Evolutionary conservation across 2,888 invertebrate species (phyloP).

Genomic region (Drosophila cognata): DNA sequence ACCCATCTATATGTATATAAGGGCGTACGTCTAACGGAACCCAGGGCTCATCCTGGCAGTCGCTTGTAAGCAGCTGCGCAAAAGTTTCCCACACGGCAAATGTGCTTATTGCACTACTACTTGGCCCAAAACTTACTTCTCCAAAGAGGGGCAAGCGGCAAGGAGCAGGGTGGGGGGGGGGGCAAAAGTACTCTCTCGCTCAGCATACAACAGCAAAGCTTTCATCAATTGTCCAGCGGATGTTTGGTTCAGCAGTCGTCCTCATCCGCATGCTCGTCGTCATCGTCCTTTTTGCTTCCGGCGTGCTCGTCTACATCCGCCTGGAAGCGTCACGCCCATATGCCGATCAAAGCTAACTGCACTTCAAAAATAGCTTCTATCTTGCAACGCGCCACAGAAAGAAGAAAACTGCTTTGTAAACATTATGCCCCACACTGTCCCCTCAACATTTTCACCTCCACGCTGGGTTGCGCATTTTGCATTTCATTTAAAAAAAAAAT

Average conservation of each 20-base stretch:
- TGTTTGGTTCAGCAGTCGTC: constrained; percentile 67
- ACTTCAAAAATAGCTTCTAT: constrained; percentile 74
- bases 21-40: constrained; percentile 22
- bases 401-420: constrained; percentile 65
- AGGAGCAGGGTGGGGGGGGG: not conserved
- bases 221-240: constrained; percentile 80
- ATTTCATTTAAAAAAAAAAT: constrained; percentile 72
- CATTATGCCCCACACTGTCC: constrained; percentile 39
- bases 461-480: constrained; percentile 58
- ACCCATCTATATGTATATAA: not conserved
- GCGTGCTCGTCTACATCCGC: constrained; percentile 60
- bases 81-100: constrained; percentile 78
- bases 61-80: constrained; percentile 68
- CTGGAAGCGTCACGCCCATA: constrained; percentile 32
- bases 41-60: constrained; percentile 15
- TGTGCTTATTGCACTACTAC: constrained; percentile 60
- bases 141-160: constrained; percentile 2
- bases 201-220: constrained; percentile 63
- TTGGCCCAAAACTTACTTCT: constrained; percentile 58
- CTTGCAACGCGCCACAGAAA: constrained; percentile 49
- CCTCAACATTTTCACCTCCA: too few relatives aligned
- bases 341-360: constrained; percentile 75
- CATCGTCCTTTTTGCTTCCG: constrained; percentile 56
- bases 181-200: constrained; percentile 32
- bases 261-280: constrained; percentile 7